phyloP scores from a whole-genome alignment of 2,797 vertebrate genomes.

The Podarcis siculus region DNA sequence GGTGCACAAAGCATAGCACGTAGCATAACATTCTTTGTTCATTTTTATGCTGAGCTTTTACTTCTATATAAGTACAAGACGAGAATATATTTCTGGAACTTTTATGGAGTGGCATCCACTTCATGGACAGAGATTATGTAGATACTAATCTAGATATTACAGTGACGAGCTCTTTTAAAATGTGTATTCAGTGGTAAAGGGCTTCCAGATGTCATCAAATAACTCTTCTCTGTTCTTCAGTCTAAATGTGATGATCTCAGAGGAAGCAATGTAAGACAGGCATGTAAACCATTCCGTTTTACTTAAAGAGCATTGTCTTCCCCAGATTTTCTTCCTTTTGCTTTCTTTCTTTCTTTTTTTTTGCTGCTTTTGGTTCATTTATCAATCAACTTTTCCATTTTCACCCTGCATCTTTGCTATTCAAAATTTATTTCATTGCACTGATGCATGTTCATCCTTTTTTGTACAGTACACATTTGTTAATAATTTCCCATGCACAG shows the following conservation, averaged over 20 bases:
- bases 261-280: conserved; percentile 30
- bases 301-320: conserved; percentile 29
- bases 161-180: conserved; percentile 37
- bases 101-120: conserved; percentile 29
- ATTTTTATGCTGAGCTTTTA: conserved; percentile 22
- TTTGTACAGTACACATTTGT: background rate
- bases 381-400: conserved; percentile 1
- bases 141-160: conserved; percentile 23
- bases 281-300: conserved; percentile 46
- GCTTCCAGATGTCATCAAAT: conserved; percentile 45
- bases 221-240: conserved; percentile 41
- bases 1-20: background rate
- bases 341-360: background rate
- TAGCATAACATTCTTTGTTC: background rate
- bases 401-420: background rate
- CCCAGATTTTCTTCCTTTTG: background rate
- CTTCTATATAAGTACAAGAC: conserved; percentile 30
- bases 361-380: background rate
- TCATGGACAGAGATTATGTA: conserved; percentile 11
- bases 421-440: background rate
- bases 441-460: background rate
- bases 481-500: background rate
- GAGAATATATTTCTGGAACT: conserved; percentile 25
- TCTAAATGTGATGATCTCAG: conserved; percentile 29
- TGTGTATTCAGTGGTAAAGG: conserved; percentile 43